Base-by-base conservation (phyloP, 2,888 invertebrate genomes). In the Argynnis bischoffii region DNA sequence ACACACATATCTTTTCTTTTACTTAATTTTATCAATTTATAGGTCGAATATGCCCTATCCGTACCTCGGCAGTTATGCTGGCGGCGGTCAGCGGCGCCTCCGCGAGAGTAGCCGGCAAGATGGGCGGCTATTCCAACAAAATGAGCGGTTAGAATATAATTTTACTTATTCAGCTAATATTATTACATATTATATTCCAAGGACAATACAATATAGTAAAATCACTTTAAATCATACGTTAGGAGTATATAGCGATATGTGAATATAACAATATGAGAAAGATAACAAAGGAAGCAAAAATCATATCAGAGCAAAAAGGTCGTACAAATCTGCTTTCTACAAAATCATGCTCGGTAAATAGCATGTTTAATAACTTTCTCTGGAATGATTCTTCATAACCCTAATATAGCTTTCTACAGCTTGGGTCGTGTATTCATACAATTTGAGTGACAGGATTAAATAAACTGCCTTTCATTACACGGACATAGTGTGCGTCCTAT, bases 101-200 rank as follows among this genome's bases (percentile, higher is more conserved):
- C 66, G 96, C 96, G 72, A 93, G 96, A 76, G 96, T 96, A 73
- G 96, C 96, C 73, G 96, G 96, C 75, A 96, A 96, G 93, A 95
- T 96, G 85, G 96, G 96, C 69, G 95, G 95, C 76, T 95, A 95
- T 86, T 95, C 95, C 79, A 95, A 95, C 86, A 95, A 95, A 82
- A 95, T 94, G 86, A 95, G 95, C 88, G 95, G 96, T 96, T 89
- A 93, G 94, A 57, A 16, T 26, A 50, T 46, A n/a, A 51, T 11
- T 50, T 50, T 50, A n/a, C 50, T 2, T 50, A n/a, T 50, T 50
- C 15, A 50, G 50, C n/a, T 50, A n/a, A 5, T 50, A n/a, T 6
- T 3, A 50, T 6, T 4, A n/a, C 15, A 14, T 50, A 50, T 50
- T 50, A n/a, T 50, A 50, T 50, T 50, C n/a, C 50, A 51, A 16